These are phyloP conservation scores for Euglossa dilemma DNA, from an alignment of 1,140 invertebrate genomes.

Conservation along the genomic window DNA sequence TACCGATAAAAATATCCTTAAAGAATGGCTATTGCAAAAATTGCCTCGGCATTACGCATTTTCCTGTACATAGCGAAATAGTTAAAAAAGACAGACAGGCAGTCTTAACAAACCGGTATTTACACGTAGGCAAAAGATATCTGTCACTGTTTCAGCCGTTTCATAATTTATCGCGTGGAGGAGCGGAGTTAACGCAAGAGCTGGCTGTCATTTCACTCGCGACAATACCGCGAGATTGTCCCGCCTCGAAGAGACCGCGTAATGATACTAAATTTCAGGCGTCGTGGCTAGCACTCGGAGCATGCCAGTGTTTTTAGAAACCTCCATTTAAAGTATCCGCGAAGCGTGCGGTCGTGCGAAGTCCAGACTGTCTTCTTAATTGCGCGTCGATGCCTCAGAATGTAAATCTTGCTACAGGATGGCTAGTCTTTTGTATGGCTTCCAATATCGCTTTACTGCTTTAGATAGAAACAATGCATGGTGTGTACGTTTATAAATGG, in stretches of 20 bases:
- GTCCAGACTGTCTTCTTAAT: slow-evolving; percentile 6
- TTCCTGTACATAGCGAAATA: not conserved
- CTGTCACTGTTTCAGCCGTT: not conserved
- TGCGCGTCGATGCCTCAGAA: slow-evolving; percentile 32
- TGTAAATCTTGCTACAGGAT: slow-evolving; percentile 22
- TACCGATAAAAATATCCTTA: not conserved
- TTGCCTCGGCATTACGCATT: not conserved
- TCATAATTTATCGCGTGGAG: slow-evolving; percentile 32
- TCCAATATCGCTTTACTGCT: not conserved
- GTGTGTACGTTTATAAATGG: not conserved
- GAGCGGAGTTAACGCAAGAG: not conserved
- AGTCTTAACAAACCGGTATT: not conserved
- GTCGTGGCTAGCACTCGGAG: slow-evolving; percentile 17
- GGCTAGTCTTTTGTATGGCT: not conserved
- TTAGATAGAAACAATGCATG: not conserved
- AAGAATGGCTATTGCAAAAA: not conserved
- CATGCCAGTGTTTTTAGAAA: slow-evolving; percentile 40
- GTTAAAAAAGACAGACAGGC: slow-evolving; percentile 6
- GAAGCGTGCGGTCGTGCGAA: not conserved
- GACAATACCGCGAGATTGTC: slow-evolving; percentile 23
- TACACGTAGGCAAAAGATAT: slow-evolving; percentile 3
- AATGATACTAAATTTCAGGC: slow-evolving; percentile 60
- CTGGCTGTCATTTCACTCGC: slow-evolving; percentile 4
- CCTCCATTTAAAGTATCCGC: slow-evolving; percentile 47
- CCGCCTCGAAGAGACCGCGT: slow-evolving; percentile 39